Evolutionary conservation across 2,888 invertebrate genomes (phyloP).

Genomic region (Alsophila aescularia): DNA sequence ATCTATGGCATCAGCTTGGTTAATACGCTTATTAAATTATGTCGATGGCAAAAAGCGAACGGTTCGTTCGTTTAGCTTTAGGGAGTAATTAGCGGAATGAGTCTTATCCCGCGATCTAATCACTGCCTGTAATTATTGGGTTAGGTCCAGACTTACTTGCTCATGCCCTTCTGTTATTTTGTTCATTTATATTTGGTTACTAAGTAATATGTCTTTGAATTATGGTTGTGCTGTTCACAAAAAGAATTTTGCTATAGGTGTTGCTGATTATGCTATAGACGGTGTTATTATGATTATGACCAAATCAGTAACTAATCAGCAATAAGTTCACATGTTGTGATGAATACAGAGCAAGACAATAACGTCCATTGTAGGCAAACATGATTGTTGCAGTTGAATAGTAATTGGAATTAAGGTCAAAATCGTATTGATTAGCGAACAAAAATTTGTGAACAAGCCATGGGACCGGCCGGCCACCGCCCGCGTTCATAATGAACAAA

Average conservation of each 20-base stretch:
- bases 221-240: not conserved
- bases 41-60: slow-evolving; percentile 79
- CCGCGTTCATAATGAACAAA: slow-evolving; percentile 68
- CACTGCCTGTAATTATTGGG: slow-evolving; percentile 78
- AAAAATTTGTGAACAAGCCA: slow-evolving; percentile 72
- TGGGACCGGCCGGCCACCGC: slow-evolving; percentile 68
- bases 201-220: slow-evolving; percentile 15
- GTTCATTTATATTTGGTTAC: slow-evolving; percentile 44
- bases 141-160: slow-evolving; percentile 61
- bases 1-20: slow-evolving; percentile 78
- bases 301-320: slow-evolving; percentile 5
- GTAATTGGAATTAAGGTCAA: slow-evolving; percentile 73
- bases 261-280: not conserved
- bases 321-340: slow-evolving; percentile 17
- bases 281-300: not conserved
- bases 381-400: slow-evolving; percentile 64
- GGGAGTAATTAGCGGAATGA: slow-evolving; percentile 83
- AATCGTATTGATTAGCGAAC: slow-evolving; percentile 76
- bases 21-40: slow-evolving; percentile 83
- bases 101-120: slow-evolving; percentile 79
- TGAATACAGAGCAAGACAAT: slow-evolving; percentile 52
- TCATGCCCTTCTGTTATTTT: slow-evolving; percentile 52
- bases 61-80: slow-evolving; percentile 76
- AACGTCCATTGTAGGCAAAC: slow-evolving; percentile 59
- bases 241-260: not conserved